Conservation (phyloP, 2,113 vertebrate genomes). For the Pitta sordida region DNA sequence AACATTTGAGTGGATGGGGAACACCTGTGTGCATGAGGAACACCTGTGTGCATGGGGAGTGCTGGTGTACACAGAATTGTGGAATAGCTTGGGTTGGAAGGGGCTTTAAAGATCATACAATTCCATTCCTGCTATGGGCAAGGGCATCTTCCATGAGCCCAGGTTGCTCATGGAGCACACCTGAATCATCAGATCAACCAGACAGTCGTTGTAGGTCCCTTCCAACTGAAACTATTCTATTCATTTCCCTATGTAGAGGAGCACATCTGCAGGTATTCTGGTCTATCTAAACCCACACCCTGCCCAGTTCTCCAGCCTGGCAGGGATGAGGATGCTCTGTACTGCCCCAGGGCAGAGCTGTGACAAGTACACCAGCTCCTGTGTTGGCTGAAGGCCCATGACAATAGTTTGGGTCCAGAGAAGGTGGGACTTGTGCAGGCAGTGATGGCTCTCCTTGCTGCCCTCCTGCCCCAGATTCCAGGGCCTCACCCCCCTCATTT, state of each 20-base stretch:
- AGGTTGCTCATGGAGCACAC: neutral
- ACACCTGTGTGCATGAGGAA: neutral
- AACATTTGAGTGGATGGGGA: neutral
- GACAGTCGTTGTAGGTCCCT: accelerated
- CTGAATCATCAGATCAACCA: neutral
- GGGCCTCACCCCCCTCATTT: accelerated
- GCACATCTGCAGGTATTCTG: neutral
- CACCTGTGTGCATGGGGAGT: neutral
- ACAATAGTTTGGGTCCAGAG: accelerated
- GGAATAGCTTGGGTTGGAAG: neutral
- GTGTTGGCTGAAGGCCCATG: too few relatives aligned
- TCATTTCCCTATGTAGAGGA: too few relatives aligned
- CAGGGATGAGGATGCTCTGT: accelerated
- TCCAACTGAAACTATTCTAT: neutral
- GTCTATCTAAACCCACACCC: neutral
- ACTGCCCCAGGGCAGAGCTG: neutral
- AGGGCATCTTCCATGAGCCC: neutral
- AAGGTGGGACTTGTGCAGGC: neutral
- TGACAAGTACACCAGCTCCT: too few relatives aligned
- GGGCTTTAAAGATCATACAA: neutral
- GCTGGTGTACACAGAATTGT: neutral
- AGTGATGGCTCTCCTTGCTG: neutral
- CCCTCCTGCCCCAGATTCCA: accelerated
- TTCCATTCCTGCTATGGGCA: neutral
- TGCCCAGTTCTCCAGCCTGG: neutral